phyloP scores from a whole-genome alignment of 2,113 vertebrate species.

The Phrynosoma blainvillii region DNA sequence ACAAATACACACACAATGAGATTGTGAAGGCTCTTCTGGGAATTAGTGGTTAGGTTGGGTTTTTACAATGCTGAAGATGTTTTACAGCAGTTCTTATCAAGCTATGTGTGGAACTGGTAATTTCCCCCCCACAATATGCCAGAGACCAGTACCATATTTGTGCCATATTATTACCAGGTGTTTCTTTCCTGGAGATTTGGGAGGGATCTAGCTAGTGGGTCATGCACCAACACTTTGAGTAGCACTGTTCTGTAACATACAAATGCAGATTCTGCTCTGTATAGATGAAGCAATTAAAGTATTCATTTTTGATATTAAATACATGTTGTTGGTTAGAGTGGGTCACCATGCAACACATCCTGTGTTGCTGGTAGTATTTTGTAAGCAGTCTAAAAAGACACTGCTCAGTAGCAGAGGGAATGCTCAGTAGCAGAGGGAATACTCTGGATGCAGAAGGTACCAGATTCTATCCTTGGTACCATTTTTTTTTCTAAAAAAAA shows the following conservation, averaged over 20 bases:
- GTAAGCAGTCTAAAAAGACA: not conserved
- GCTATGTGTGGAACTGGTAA: too few relatives aligned
- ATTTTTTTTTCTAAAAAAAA: too few relatives aligned
- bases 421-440: not conserved
- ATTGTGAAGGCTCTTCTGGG: not conserved
- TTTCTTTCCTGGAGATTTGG: too few relatives aligned
- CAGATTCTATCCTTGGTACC: not conserved
- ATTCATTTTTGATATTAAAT: not conserved
- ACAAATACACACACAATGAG: not conserved
- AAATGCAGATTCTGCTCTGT: not conserved
- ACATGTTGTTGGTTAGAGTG: not conserved
- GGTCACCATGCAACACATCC: not conserved
- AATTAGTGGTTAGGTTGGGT: not conserved
- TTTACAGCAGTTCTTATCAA: not conserved
- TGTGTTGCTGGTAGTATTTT: not conserved
- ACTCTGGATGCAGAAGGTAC: not conserved
- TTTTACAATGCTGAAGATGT: not conserved
- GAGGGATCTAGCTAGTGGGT: too few relatives aligned
- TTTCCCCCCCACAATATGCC: too few relatives aligned
- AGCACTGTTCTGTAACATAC: accelerated
- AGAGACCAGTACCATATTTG: too few relatives aligned
- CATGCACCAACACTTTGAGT: too few relatives aligned
- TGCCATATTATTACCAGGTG: too few relatives aligned
- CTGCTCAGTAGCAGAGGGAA: not conserved
- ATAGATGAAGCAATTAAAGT: not conserved